Percentiles rank a stretch among this genome's conserved stretches.
These are phyloP conservation scores for Sphyrna mokarran DNA, from an alignment of 2,113 vertebrate species.

Conservation along the genomic window DNA sequence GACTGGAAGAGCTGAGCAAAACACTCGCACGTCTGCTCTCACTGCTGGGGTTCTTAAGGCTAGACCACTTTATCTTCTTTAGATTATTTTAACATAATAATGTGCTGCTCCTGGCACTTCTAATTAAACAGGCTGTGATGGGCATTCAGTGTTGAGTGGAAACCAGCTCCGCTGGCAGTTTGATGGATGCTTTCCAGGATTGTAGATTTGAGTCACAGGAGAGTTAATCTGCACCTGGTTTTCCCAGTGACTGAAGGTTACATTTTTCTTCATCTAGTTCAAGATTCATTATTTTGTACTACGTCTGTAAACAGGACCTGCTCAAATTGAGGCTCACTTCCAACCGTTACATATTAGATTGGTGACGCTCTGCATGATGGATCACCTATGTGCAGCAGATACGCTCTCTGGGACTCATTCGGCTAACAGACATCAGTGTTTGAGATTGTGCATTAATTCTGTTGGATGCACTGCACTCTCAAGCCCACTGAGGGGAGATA, in stretches of 20 bases:
- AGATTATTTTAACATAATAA: background rate
- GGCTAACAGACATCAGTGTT: background rate
- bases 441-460: background rate
- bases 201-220: background rate
- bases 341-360: background rate
- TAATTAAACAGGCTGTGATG: background rate
- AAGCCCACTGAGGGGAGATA: background rate
- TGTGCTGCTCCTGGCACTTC: background rate
- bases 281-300: background rate
- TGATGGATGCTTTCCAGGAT: conserved; percentile 11
- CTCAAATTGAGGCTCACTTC: background rate
- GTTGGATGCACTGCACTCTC: too few relatives aligned
- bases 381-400: background rate
- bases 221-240: background rate
- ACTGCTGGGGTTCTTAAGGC: background rate
- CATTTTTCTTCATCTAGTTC: background rate
- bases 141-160: background rate
- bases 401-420: background rate
- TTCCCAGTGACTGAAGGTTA: background rate
- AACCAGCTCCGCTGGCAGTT: background rate
- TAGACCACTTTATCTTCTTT: background rate
- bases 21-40: background rate
- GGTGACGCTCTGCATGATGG: background rate
- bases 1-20: background rate
- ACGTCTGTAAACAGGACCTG: background rate